Conservation (phyloP, 2,888 invertebrate species). For the Erpobdella octoculata region DNA sequence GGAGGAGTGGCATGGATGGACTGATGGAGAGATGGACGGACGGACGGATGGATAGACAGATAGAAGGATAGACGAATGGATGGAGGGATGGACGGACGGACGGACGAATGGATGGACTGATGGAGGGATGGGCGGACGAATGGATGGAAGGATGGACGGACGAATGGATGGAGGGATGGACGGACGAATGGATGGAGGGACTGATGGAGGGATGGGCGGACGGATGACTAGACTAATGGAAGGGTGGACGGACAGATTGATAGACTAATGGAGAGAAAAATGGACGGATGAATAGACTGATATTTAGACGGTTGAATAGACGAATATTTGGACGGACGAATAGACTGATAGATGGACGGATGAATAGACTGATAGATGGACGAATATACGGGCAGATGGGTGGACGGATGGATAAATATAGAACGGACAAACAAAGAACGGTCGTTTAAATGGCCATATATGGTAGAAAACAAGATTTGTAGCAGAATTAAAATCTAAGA, state of each 20-base stretch:
- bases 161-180: not conserved
- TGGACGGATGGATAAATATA: too few species aligned
- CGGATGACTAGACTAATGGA: not conserved
- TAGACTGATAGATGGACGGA: not conserved
- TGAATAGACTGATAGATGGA: not conserved
- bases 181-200: not conserved
- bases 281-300: not conserved
- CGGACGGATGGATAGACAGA: not conserved
- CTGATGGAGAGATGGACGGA: not conserved
- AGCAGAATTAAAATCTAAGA: too few species aligned
- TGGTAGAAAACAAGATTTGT: too few species aligned
- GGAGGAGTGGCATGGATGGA: too few species aligned
- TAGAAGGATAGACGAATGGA: not conserved
- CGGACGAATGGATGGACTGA: not conserved
- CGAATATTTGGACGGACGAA: not conserved
- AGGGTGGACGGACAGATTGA: not conserved
- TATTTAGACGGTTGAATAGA: not conserved
- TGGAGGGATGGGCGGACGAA: not conserved
- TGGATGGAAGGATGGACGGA: not conserved
- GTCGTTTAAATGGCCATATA: too few species aligned
- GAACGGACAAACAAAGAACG: too few species aligned
- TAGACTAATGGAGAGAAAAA: not conserved
- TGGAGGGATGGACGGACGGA: not conserved
- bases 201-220: not conserved
- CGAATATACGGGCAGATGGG: too few species aligned